These are phyloP conservation scores for Cyclopterus lumpus DNA, from an alignment of 2,797 vertebrate genomes.

Conservation along the genomic window DNA sequence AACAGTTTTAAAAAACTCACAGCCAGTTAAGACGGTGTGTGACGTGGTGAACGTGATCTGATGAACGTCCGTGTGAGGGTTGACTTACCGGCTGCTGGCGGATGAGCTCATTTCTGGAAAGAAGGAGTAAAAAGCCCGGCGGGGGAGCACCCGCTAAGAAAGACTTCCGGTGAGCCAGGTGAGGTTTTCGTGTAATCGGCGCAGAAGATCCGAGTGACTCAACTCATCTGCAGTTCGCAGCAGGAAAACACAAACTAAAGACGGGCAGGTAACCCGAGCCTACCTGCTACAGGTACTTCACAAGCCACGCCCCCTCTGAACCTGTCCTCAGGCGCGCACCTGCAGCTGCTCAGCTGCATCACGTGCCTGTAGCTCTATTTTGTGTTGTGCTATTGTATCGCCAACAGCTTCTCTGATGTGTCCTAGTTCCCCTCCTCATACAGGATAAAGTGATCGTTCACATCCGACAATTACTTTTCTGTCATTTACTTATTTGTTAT, in stretches of 20 bases:
- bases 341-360: slow-evolving; percentile 13
- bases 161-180: not conserved
- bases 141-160: accelerated
- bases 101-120: slow-evolving; percentile 8
- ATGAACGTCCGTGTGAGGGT: not conserved
- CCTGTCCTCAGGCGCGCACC: slow-evolving; percentile 10
- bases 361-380: not conserved
- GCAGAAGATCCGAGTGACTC: not conserved
- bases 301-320: slow-evolving; percentile 50
- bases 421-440: not conserved
- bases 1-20: not conserved
- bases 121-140: not conserved
- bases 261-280: slow-evolving; percentile 14
- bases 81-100: slow-evolving; percentile 32
- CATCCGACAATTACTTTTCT: not conserved
- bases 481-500: not conserved
- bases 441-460: not conserved
- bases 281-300: slow-evolving; percentile 55
- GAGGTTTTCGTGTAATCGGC: not conserved
- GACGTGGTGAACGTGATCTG: not conserved
- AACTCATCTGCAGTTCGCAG: not conserved
- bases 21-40: accelerated
- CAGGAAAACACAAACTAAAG: not conserved
- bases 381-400: not conserved
- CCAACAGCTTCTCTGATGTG: not conserved